Conservation (phyloP, 2,797 vertebrate genomes). For the Esox lucius region DNA sequence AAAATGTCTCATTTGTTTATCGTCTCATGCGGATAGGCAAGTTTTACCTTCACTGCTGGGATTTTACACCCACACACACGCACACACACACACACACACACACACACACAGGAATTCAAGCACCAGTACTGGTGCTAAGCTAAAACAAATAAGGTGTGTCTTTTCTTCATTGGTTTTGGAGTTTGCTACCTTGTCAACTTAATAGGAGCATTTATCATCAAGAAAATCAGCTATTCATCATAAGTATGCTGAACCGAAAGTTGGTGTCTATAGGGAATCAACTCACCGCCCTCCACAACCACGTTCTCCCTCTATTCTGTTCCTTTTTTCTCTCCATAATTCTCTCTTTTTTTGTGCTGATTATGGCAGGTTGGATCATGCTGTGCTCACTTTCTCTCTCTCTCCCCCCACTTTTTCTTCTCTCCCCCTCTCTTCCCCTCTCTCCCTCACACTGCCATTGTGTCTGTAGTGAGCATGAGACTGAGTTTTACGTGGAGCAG, state of each 20-base stretch:
- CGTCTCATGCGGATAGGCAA: no score
- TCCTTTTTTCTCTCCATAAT: neutral
- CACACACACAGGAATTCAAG: neutral
- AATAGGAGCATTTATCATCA: slow-evolving; percentile 37
- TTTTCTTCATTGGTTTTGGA: slow-evolving; percentile 6
- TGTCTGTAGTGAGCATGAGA: slow-evolving; percentile 5
- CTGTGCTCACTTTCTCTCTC: neutral
- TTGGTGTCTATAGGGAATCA: neutral
- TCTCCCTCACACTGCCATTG: neutral
- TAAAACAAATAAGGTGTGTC: slow-evolving; percentile 36
- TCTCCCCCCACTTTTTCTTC: no score
- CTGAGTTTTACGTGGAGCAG: neutral
- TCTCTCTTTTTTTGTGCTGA: neutral
- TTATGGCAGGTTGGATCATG: neutral
- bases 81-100: slow-evolving; percentile 5
- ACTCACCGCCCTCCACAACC: neutral
- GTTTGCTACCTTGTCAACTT: slow-evolving; percentile 23
- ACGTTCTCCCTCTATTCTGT: neutral
- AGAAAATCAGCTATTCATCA: slow-evolving; percentile 16
- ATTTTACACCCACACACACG: neutral
- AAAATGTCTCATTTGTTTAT: no score
- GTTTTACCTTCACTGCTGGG: no score
- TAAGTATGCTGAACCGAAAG: slow-evolving; percentile 9
- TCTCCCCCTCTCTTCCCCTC: no score
- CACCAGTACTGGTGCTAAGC: slow-evolving; percentile 23